Evolutionary conservation across 1,140 invertebrate species (phyloP), one percentile per base, ranked within the genome.

Genomic region (Euglossa dilemma): DNA sequence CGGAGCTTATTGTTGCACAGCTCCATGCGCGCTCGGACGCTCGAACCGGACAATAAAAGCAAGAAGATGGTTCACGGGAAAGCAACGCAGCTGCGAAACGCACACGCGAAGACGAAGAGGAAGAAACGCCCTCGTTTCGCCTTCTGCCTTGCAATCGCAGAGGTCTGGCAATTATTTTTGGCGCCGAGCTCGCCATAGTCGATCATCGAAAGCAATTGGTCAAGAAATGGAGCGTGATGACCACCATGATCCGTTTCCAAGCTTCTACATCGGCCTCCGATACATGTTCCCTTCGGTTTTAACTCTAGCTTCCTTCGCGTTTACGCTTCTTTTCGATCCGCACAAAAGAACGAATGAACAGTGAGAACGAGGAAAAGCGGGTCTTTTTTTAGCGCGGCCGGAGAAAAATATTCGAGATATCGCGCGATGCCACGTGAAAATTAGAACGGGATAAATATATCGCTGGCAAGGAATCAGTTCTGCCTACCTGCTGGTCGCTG

Each of bases 391-490:
- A 20, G 14, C 47, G 9, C 70, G n/a, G n/a, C 1, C 11, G 36
- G 20, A 14, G 20, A 83, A 54, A 69, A 72, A 56, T 80, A 36
- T 70, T 61, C 0, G 43, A 50, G 28, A 20, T 43, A 59, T 74
- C 25, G 25, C 6, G 1, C 43, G 50, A 9, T 25, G 45, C 1
- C 4, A 45, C 18, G 80, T 63, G 86, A 70, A 78, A 87, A 83
- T 86, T 86, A 71, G 86, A 71, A 83, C 86, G 64, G 71, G 79
- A 86, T 87, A 87, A 87, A 87, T 87, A 87, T n/a, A 69, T 47
- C 74, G 63, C 69, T 87, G 86, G 86, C 86, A 76, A 45, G 59
- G 85, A 50, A 83, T 78, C 85, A 87, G 70, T 57, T 86, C 56
- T 69, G 36, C 56, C 66, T 73, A 59, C 25, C 69, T 73, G 36